Evolutionary conservation across 2,888 invertebrate genomes (phyloP), one percentile per base, ranked within the genome.

Genomic region (Fragum fragum): DNA sequence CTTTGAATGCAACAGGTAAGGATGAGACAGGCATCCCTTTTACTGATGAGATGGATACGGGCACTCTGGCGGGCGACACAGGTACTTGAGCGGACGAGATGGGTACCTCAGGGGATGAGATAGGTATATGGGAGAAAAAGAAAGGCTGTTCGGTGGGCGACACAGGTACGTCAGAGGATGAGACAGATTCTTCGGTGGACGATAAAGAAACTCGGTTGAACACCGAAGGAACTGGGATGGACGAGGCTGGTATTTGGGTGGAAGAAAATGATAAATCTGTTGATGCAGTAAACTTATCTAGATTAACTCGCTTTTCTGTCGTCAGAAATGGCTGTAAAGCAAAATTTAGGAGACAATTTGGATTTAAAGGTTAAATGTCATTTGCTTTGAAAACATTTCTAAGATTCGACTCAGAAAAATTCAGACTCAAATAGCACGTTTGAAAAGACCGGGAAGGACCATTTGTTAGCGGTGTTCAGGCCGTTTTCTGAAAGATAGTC

Each of bases 371-470:
- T 21, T 36, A 79, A 11, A 80, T 73, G 1, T 76, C 84, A 74
- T 78, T 76, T 6, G 73, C 76, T 32, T 52, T 28, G 28, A 84
- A 81, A 0, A 78, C 76, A 47, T 66, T 79, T 36, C 66, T 68
- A 16, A 84, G 70, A 23, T 81, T 81, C 18, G 53, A 32, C 1
- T 36, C 14, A n/a, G 1, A 81, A 78, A 14, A 78, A 63, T 14
- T 79, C 63, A 26, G 52, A 21, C 42, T 81, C 68, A 73, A 75
- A 85, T 83, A 3, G 83, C 73, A 9, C 55, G 18, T 26, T 23
- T 42, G 32, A 81, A 78, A 7, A 86, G 52, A n/a, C 28, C 39
- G 53, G 81, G 76, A 59, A 82, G 7, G 79, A 73, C 55, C 71
- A 66, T 29, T 87, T 87, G 63, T 83, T 80, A 1, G 82, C 75